Evolutionary conservation across 2,113 vertebrate species (phyloP).

Genomic region (Numida meleagris): DNA sequence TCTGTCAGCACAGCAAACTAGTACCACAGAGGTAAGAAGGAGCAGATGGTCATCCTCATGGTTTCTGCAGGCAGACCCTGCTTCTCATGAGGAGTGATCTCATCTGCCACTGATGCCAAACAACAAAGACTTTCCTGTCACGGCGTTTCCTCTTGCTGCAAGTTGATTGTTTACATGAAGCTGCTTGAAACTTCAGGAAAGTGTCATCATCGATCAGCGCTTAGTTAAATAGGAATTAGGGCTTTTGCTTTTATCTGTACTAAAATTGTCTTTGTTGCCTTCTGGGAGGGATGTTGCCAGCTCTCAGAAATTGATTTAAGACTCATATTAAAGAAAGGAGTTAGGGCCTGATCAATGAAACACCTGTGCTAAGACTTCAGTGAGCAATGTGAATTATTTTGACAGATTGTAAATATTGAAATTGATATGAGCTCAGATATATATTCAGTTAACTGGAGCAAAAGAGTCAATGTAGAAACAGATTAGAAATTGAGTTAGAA

Average conservation of each 20-base stretch:
- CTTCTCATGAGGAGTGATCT: fast-evolving
- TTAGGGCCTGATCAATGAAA: conserved; percentile 54
- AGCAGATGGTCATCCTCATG: fast-evolving
- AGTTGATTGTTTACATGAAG: not conserved
- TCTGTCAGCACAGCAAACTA: not conserved
- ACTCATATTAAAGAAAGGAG: not conserved
- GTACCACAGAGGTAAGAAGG: not conserved
- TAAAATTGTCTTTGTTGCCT: conserved; percentile 11
- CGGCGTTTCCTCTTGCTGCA: not conserved
- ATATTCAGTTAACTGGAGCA: conserved; percentile 49
- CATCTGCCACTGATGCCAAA: not conserved
- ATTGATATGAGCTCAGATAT: conserved; percentile 39
- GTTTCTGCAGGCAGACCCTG: not conserved
- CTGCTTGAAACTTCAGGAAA: not conserved
- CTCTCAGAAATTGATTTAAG: conserved; percentile 21
- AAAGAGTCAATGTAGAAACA: conserved; percentile 42
- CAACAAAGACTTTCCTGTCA: not conserved
- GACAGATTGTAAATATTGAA: conserved; percentile 63
- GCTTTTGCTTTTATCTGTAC: conserved; percentile 27
- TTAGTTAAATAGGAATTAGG: conserved; percentile 1
- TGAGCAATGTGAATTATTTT: conserved; percentile 22
- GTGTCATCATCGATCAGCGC: not conserved
- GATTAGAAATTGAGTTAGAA: conserved; percentile 36
- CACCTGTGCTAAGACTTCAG: conserved; percentile 15
- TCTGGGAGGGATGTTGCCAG: not conserved